Evolutionary conservation across 2,888 invertebrate species (phyloP).

Genomic region (Mystacides longicornis): DNA sequence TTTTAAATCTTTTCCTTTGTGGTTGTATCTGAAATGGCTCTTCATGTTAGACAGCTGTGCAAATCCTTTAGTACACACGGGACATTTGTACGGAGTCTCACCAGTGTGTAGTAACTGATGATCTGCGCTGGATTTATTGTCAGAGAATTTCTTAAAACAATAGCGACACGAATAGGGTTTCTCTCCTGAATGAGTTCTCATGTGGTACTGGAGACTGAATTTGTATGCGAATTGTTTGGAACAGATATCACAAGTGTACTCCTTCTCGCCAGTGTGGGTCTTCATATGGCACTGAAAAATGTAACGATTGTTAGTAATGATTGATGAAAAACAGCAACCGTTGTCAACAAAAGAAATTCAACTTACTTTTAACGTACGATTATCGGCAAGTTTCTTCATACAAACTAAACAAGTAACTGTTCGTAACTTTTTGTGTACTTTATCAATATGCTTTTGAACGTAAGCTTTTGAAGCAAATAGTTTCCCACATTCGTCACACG

Average conservation of each 20-base stretch:
- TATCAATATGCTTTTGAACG: constrained; percentile 14
- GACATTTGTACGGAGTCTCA: constrained; percentile 43
- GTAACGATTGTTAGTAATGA: too few species aligned
- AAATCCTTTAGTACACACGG: constrained; percentile 43
- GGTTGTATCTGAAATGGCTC: constrained; percentile 32
- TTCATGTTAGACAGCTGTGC: constrained; percentile 45
- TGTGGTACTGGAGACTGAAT: constrained; percentile 43
- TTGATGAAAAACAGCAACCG: background rate
- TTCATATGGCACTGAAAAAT: constrained; percentile 21
- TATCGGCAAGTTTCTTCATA: constrained; percentile 12
- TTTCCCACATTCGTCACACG: constrained; percentile 18
- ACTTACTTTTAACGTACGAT: constrained; percentile 16
- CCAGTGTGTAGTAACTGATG: constrained; percentile 41
- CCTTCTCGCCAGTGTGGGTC: constrained; percentile 19
- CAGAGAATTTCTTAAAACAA: constrained; percentile 17
- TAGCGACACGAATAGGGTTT: constrained; percentile 39
- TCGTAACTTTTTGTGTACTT: constrained; percentile 14
- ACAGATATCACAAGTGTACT: constrained; percentile 15
- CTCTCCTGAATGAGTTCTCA: constrained; percentile 45
- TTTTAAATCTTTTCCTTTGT: constrained; percentile 15
- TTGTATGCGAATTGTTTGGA: constrained; percentile 25
- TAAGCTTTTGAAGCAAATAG: constrained; percentile 13
- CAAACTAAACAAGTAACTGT: constrained; percentile 13
- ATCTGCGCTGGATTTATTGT: constrained; percentile 8
- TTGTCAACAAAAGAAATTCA: background rate